Evolutionary conservation across 2,797 vertebrate species (phyloP).

Genomic region (Todus mexicanus): DNA sequence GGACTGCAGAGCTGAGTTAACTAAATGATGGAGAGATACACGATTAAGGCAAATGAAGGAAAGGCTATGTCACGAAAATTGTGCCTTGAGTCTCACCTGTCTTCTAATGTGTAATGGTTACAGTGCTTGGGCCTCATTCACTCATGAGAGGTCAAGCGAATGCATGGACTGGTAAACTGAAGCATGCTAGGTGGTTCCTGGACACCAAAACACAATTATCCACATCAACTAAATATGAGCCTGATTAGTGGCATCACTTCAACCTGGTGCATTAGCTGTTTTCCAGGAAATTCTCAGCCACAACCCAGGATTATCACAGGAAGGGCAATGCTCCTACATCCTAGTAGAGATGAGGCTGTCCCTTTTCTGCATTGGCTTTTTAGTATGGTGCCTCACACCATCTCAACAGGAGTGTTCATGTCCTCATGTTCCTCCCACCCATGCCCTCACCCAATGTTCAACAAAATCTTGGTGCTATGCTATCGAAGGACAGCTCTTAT

Average conservation of each 20-base stretch:
- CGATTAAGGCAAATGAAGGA: not conserved
- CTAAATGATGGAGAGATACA: not conserved
- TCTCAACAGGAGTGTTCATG: not conserved
- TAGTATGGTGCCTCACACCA: not conserved
- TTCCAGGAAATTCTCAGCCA: not conserved
- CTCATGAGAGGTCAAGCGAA: not conserved
- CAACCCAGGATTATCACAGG: not conserved
- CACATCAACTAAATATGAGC: not conserved
- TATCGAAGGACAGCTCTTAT: not conserved
- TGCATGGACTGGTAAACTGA: not conserved
- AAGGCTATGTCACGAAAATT: not conserved
- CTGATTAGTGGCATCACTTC: not conserved
- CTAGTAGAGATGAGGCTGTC: not conserved
- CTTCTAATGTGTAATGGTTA: not conserved
- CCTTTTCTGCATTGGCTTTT: not conserved
- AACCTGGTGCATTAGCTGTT: not conserved
- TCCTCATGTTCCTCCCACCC: not conserved
- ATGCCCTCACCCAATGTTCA: not conserved
- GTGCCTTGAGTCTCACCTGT: not conserved
- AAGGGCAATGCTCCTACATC: not conserved
- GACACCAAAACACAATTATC: not conserved
- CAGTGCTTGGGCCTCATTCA: not conserved
- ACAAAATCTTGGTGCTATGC: not conserved
- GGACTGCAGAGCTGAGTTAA: not conserved
- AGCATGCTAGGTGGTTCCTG: not conserved